A percentile compares a stretch with the other conserved stretches of the same genome.
phyloP scores from a whole-genome alignment of 2,888 invertebrate species.

The Ametastegia equiseti region DNA sequence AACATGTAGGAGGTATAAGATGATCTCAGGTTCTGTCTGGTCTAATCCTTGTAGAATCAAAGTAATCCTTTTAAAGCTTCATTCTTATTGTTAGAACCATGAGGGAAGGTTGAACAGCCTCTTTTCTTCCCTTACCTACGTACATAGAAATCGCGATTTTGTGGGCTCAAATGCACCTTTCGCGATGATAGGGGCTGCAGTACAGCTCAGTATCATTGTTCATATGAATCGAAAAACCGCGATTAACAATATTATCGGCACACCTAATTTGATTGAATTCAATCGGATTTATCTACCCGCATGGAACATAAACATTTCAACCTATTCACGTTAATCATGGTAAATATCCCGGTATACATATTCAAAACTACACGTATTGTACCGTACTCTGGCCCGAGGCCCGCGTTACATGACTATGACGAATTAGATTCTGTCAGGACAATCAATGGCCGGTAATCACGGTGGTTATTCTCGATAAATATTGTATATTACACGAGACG shows the following conservation, averaged over 20 bases:
- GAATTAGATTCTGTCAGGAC: conserved; percentile 31
- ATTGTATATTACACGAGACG: background rate
- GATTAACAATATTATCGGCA: background rate
- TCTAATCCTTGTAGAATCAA: conserved; percentile 29
- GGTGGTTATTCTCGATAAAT: conserved; percentile 12
- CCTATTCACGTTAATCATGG: background rate
- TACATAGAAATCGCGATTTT: background rate
- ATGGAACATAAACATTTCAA: background rate
- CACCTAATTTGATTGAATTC: background rate
- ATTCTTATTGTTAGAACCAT: background rate
- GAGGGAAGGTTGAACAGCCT: background rate
- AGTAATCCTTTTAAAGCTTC: background rate
- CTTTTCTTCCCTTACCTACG: background rate
- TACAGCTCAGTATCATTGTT: background rate
- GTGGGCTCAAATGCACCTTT: too few relatives aligned
- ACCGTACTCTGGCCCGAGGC: conserved; percentile 7
- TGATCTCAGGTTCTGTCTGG: conserved; percentile 15
- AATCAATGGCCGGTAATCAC: conserved; percentile 40
- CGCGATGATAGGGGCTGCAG: too few relatives aligned
- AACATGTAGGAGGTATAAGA: background rate
- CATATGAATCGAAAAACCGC: background rate
- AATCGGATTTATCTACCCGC: background rate
- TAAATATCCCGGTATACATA: background rate
- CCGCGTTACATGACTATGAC: conserved; percentile 9
- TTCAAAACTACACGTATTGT: conserved; percentile 16